These are phyloP conservation scores for Drosophila sechellia DNA, from an alignment of 1,140 invertebrate species.

Conservation along the genomic window DNA sequence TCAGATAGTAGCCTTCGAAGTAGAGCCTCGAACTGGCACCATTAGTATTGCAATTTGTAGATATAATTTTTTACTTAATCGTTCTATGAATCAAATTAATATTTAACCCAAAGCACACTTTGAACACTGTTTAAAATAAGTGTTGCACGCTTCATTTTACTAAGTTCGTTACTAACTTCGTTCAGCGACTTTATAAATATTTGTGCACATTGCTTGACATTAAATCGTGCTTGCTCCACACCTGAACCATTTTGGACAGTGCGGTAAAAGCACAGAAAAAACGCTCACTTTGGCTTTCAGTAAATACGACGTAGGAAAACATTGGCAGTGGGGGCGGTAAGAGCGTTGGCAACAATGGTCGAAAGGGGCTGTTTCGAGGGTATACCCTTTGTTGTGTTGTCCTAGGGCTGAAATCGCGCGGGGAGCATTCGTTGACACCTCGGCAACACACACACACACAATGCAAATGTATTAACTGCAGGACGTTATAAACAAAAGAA, in stretches of 20 bases:
- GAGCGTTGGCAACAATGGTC: conserved; percentile 28
- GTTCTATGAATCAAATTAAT: background rate
- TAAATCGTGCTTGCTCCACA: conserved; percentile 23
- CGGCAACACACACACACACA: conserved; percentile 32
- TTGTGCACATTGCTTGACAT: conserved; percentile 32
- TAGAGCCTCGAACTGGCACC: too few species aligned
- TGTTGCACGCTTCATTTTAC: background rate
- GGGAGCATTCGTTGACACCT: conserved; percentile 33
- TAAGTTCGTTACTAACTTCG: too few species aligned
- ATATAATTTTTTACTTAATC: too few species aligned
- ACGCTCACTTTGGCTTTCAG: conserved; percentile 46
- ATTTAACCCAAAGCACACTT: background rate
- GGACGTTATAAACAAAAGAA: conserved; percentile 75
- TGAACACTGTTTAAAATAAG: background rate
- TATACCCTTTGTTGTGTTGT: conserved; percentile 28
- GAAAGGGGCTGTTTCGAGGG: conserved; percentile 3
- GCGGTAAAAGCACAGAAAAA: conserved; percentile 39
- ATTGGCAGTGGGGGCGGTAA: conserved; percentile 31
- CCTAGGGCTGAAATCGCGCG: conserved; percentile 5
- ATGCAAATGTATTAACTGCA: conserved; percentile 72
- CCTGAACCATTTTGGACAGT: conserved; percentile 33
- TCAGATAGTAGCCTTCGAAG: too few species aligned
- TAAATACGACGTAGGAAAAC: conserved; percentile 16
- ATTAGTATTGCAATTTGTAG: too few species aligned
- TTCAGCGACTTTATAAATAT: conserved; percentile 34